Conservation (phyloP, 2,888 invertebrate genomes). For the Pheosia tremula region DNA sequence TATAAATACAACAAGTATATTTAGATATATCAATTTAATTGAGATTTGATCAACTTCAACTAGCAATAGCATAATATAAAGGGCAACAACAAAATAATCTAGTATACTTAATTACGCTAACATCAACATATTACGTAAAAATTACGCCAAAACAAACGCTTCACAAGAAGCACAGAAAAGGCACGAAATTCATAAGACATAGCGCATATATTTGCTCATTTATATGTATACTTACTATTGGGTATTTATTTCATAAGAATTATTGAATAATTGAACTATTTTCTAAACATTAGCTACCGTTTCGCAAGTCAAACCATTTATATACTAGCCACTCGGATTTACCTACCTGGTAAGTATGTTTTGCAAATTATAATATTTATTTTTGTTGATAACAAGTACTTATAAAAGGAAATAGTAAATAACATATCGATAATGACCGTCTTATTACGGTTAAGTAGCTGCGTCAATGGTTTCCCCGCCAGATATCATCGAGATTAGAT, state of each 20-base stretch:
- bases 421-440: neutral
- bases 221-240: constrained; percentile 19
- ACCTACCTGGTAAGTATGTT: neutral
- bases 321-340: neutral
- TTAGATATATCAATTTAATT: constrained; percentile 39
- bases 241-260: constrained; percentile 25
- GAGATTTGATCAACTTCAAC: constrained; percentile 35
- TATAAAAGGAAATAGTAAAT: too few relatives aligned
- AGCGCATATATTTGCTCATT: constrained; percentile 57
- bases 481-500: neutral
- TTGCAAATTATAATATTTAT: neutral
- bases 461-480: neutral
- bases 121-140: constrained; percentile 45
- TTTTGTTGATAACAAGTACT: neutral
- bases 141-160: constrained; percentile 66
- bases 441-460: neutral
- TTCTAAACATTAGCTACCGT: neutral
- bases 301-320: neutral
- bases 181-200: constrained; percentile 82
- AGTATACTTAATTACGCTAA: constrained; percentile 27
- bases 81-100: constrained; percentile 38
- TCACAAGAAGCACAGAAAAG: constrained; percentile 72
- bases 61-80: constrained; percentile 33
- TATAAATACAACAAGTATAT: constrained; percentile 19
- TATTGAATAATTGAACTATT: constrained; percentile 29